Evolutionary conservation across 2,113 vertebrate species (phyloP).

Genomic region (Clarias magur): DNA sequence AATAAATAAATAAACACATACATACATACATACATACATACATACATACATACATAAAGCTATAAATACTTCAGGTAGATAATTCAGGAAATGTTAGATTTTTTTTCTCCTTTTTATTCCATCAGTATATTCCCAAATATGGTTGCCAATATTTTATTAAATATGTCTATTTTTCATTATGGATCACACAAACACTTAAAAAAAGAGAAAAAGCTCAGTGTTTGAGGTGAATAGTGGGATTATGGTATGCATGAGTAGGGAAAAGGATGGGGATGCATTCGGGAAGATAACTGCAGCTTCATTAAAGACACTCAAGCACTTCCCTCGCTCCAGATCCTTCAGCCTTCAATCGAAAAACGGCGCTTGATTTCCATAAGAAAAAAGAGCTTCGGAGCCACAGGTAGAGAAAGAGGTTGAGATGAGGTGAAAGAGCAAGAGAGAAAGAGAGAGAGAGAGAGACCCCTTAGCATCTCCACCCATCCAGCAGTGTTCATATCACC

Average conservation of each 20-base stretch:
- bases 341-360: constrained; percentile 51
- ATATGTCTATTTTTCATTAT: constrained; percentile 41
- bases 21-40: too few relatives aligned
- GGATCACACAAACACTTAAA: constrained; percentile 9
- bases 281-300: constrained; percentile 54
- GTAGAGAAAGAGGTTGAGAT: constrained; percentile 43
- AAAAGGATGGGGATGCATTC: constrained; percentile 33
- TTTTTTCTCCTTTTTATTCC: background rate
- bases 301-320: constrained; percentile 46
- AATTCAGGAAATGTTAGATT: background rate
- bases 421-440: constrained; percentile 20
- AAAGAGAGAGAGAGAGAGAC: constrained; percentile 9
- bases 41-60: too few relatives aligned
- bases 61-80: background rate
- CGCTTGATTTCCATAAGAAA: constrained; percentile 61
- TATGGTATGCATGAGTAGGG: constrained; percentile 48
- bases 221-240: constrained; percentile 52
- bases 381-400: constrained; percentile 47
- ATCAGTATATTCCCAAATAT: background rate
- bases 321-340: constrained; percentile 47
- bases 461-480: constrained; percentile 30
- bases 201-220: constrained; percentile 42
- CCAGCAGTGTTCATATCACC: constrained; percentile 42
- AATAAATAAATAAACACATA: constrained; percentile 4
- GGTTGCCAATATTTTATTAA: background rate